Conservation (phyloP, 1,140 invertebrate species). For the Drosophila kohkoa region DNA sequence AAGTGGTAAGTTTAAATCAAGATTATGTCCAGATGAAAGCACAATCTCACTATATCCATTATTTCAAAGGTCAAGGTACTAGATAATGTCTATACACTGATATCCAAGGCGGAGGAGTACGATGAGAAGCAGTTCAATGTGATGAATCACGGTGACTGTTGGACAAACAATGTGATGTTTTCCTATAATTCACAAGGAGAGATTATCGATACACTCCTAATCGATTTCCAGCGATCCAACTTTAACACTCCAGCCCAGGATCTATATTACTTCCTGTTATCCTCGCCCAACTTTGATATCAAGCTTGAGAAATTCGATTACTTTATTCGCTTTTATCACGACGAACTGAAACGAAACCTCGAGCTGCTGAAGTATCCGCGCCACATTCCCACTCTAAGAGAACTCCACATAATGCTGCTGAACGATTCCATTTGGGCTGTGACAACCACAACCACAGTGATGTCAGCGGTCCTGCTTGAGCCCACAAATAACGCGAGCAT, state of each 20-base stretch:
- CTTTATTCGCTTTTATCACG: conserved; percentile 55
- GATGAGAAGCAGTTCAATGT: conserved; percentile 85
- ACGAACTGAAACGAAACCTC: conserved; percentile 41
- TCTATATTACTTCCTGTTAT: conserved; percentile 59
- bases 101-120: conserved; percentile 7
- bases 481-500: conserved; percentile 49
- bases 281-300: conserved; percentile 52
- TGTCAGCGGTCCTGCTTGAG: conserved; percentile 55
- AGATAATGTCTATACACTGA: neutral
- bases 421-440: conserved; percentile 26
- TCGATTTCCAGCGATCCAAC: conserved; percentile 77
- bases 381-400: conserved; percentile 42
- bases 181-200: conserved; percentile 51
- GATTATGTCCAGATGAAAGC: neutral
- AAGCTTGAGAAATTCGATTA: conserved; percentile 60
- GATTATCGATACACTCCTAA: conserved; percentile 58
- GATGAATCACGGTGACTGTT: conserved; percentile 87
- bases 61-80: conserved; percentile 4
- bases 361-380: conserved; percentile 57
- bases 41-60: neutral
- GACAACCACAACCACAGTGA: conserved; percentile 31
- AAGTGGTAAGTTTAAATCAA: conserved; percentile 64
- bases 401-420: conserved; percentile 45
- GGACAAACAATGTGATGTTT: conserved; percentile 79
- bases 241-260: conserved; percentile 72